Base-by-base conservation (phyloP, 2,113 vertebrate genomes). In the Cromileptes altivelis region DNA sequence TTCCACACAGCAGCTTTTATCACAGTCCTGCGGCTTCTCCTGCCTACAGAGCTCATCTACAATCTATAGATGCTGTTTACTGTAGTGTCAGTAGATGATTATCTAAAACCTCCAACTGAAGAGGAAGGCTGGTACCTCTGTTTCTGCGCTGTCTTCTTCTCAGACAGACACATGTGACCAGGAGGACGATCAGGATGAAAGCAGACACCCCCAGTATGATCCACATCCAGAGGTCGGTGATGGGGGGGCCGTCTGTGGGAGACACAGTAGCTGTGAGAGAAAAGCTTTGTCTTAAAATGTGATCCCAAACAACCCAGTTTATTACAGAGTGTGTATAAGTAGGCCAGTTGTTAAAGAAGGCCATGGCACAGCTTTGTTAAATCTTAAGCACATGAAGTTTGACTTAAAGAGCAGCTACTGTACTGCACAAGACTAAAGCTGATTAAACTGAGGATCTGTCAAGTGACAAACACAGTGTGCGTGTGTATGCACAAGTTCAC, bases 41-140 rank as follows among this genome's bases (percentile, higher is more conserved):
- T 52, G 52, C 15, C 67, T 67, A 3, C 37, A 75, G 37, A 75
- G 9, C 19, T 42, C 15, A 79, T 85, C 67, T 76, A 14, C 25
- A 61, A 14, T 76, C 69, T 78, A 0, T 5, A 33, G 11, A 61
- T 40, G 42, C 11, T 45, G 50, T 27, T 57, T 10, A 0, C 42
- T 17, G 8, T 11, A 9, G 4, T 3, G 15, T 53, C 5, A 23
- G 14, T 9, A 30, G 68, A 81, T 81, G 14, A 18, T 42, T 49
- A 70, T 67, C 69, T 40, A 13, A 63, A 25, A 13, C 6, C 8
- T 60, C 2, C 4, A 33, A 49, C 3, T 18, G 10, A 74, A 75
- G 69, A 40, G 10, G 4, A 55, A 65, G 37, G 57, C 2, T 1
- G 0, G 4, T 91, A 95, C 93, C 94, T 92, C 6, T 86, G 15